Evolutionary conservation across 2,113 vertebrate genomes (phyloP).

Genomic region (pig (Sus scrofa)): DNA sequence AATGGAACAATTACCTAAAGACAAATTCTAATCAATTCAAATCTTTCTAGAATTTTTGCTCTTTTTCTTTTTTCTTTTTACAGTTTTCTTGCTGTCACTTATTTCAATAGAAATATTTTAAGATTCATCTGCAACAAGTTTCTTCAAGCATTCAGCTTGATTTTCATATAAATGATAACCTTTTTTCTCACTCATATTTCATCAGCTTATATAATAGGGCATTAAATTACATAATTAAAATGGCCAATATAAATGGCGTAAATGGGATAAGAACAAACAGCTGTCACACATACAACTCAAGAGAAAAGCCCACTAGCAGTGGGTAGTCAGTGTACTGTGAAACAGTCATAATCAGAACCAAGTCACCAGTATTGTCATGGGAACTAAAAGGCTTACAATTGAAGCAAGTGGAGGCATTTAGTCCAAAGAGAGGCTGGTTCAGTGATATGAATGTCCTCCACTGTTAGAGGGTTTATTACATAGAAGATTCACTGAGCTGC

Average conservation of each 20-base stretch:
- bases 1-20: neutral
- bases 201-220: constrained; percentile 4
- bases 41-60: neutral
- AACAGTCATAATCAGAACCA: neutral
- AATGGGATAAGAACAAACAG: neutral
- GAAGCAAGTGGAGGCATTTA: neutral
- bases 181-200: constrained; percentile 27
- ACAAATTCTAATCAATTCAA: neutral
- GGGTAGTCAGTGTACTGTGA: neutral
- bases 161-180: constrained; percentile 9
- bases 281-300: neutral
- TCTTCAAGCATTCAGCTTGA: neutral
- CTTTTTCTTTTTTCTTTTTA: neutral
- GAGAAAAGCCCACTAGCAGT: neutral
- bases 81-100: constrained; percentile 26
- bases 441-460: neutral
- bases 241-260: neutral
- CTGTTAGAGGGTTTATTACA: neutral
- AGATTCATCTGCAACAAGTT: neutral
- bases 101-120: neutral
- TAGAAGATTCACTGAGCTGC: neutral
- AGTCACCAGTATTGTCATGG: neutral
- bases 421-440: neutral
- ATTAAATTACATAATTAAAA: constrained; percentile 38
- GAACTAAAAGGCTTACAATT: neutral